A percentile compares a stretch with the other conserved stretches of the same genome.
Conservation (phyloP, 1,140 invertebrate genomes). For the Danaus plexippus region DNA sequence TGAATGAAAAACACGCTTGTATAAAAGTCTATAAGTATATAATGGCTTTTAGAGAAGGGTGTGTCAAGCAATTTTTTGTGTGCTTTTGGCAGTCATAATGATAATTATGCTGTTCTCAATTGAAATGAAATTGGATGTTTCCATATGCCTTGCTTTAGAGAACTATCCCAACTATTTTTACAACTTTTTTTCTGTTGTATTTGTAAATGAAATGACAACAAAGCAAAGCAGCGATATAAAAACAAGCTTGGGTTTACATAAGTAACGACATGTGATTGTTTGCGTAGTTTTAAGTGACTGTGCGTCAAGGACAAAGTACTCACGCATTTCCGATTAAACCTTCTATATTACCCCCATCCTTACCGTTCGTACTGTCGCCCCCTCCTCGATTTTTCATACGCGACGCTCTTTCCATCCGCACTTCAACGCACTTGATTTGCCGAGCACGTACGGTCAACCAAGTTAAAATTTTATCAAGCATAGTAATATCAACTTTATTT, state of each 20-base stretch:
- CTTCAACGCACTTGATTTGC: slow-evolving; percentile 66
- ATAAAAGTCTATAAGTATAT: no score
- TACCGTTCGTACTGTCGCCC: slow-evolving; percentile 56
- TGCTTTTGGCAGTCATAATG: not conserved
- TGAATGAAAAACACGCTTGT: not conserved
- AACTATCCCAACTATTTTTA: no score
- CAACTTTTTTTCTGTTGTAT: not conserved
- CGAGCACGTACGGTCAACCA: slow-evolving; percentile 47
- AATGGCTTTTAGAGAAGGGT: not conserved
- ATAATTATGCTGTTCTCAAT: no score
- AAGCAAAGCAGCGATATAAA: not conserved
- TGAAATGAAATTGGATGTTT: no score
- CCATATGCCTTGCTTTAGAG: no score
- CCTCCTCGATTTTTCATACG: slow-evolving; percentile 66
- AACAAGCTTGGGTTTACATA: not conserved
- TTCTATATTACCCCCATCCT: slow-evolving; percentile 48
- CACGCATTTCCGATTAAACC: slow-evolving; percentile 60
- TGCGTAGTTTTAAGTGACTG: slow-evolving; percentile 22
- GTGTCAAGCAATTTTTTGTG: slow-evolving; percentile 1
- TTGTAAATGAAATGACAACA: not conserved
- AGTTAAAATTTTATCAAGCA: slow-evolving; percentile 20
- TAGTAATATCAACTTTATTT: slow-evolving; percentile 35
- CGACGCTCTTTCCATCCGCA: slow-evolving; percentile 53
- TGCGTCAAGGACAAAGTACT: slow-evolving; percentile 27
- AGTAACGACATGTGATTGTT: slow-evolving; percentile 18